Conservation (phyloP, 2,797 vertebrate genomes). For the Sebastes iracundus region DNA sequence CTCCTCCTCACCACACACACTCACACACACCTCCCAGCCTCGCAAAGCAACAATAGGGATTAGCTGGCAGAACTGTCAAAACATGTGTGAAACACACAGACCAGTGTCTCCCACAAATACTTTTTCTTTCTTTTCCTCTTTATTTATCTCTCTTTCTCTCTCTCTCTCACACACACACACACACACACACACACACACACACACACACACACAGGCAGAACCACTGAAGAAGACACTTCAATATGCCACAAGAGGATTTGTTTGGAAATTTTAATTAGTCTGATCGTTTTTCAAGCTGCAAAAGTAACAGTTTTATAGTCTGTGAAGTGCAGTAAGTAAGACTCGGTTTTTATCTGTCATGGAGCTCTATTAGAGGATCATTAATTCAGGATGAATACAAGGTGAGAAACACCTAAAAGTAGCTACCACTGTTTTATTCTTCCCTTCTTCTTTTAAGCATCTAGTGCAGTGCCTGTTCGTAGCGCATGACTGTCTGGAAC, state of each 20-base stretch:
- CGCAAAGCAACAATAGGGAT: slow-evolving; percentile 50
- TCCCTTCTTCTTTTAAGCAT: too few relatives aligned
- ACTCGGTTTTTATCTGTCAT: background rate
- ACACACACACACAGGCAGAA: background rate
- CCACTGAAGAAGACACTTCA: background rate
- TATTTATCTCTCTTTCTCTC: background rate
- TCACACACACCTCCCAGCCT: slow-evolving; percentile 19
- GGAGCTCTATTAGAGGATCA: background rate
- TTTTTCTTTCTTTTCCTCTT: slow-evolving; percentile 1
- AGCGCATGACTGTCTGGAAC: too few relatives aligned
- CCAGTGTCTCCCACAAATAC: slow-evolving; percentile 30
- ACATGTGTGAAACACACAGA: slow-evolving; percentile 47
- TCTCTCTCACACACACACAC: background rate
- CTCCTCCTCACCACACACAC: slow-evolving; percentile 10
- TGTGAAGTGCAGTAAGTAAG: background rate
- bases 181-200: background rate
- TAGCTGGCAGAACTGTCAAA: slow-evolving; percentile 67
- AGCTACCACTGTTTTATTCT: background rate
- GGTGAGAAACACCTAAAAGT: background rate
- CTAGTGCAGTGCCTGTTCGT: too few relatives aligned
- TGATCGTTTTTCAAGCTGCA: background rate
- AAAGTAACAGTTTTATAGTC: background rate
- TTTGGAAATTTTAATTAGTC: background rate
- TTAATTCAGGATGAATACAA: background rate
- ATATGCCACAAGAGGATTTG: background rate